Evolutionary conservation across 2,797 vertebrate genomes (phyloP), one percentile per base, ranked within the genome.

Genomic region (Dipus sagitta): DNA sequence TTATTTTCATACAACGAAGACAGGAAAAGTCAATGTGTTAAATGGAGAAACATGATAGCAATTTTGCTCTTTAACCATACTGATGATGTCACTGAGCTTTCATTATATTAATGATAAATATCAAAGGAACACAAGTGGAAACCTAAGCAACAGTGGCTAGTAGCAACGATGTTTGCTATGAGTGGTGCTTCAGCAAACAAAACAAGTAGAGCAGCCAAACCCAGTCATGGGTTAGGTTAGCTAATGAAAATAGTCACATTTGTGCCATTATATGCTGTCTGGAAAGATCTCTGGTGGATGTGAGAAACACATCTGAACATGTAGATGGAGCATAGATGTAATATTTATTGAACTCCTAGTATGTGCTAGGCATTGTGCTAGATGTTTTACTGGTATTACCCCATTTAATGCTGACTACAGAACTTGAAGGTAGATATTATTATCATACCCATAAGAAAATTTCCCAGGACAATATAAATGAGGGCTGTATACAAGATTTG

Each of bases 321-420:
- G 81, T 72, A 92, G 58, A 21, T 72, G 12, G 30, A 42, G 20
- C 92, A 88, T 4, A 47, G 42, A 47, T 47, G 42, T 47, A 47
- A 47, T 47, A 47, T 47, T 47, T 9, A 47, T 47, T 47, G 42
- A 47, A 47, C 9, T 47, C 42, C 42, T 47, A 47, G 42, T 47
- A 47, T 47, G 42, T 47, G 3, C 42, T 9, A 6, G 9, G 42
- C 42, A 47, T 47, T 47, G 42, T 47, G 42, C 42, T 47, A 47
- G 28, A 86, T 84, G 2, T 15, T 67, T 95, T 82, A 83, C 2
- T 23, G 82, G 58, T 2, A 79, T 75, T 84, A 91, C 54, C 62
- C 88, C n/a, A 93, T 79, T 91, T 74, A 80, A 85, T 85, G 76
- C 18, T 88, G 28, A 92, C 18, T 65, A 81, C 7, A 89, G 71